Percentiles rank a stretch among this genome's conserved stretches.
phyloP scores from a whole-genome alignment of 1,140 invertebrate genomes.

The Zeugodacus cucurbitae region DNA sequence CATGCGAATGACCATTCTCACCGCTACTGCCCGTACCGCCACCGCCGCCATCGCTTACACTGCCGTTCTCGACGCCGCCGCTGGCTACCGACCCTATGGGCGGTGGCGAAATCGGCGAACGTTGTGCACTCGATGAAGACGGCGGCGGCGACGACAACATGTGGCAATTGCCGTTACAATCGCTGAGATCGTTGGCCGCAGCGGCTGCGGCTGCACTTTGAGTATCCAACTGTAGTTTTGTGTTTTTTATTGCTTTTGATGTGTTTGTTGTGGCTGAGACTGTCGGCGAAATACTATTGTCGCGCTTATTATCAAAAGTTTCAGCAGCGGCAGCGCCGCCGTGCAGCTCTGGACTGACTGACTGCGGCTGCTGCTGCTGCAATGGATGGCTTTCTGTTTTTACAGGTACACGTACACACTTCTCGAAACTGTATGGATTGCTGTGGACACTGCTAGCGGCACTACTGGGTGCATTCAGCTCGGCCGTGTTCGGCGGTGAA shows the following conservation, averaged over 20 bases:
- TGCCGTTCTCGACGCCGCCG: conserved; percentile 16
- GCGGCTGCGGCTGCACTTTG: not conserved
- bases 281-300: conserved; percentile 12
- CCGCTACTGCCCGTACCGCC: not conserved
- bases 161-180: conserved; percentile 58
- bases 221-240: conserved; percentile 3
- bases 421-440: conserved; percentile 50
- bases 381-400: conserved; percentile 60
- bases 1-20: conserved; percentile 1
- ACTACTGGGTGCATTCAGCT: not conserved
- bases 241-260: conserved; percentile 14
- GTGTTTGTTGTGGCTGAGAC: conserved; percentile 44
- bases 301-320: conserved; percentile 49
- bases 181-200: conserved; percentile 43
- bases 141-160: not conserved
- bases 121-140: conserved; percentile 24
- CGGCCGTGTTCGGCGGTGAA: conserved; percentile 27
- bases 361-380: conserved; percentile 49
- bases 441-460: not conserved
- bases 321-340: conserved; percentile 39
- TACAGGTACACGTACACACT: conserved; percentile 58
- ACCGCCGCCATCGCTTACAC: not conserved
- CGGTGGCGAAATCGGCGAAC: conserved; percentile 41
- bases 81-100: not conserved
- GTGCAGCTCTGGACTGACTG: not conserved